These are phyloP conservation scores for Pagetopsis macropterus DNA, from an alignment of 2,797 vertebrate species.

Conservation along the genomic window DNA sequence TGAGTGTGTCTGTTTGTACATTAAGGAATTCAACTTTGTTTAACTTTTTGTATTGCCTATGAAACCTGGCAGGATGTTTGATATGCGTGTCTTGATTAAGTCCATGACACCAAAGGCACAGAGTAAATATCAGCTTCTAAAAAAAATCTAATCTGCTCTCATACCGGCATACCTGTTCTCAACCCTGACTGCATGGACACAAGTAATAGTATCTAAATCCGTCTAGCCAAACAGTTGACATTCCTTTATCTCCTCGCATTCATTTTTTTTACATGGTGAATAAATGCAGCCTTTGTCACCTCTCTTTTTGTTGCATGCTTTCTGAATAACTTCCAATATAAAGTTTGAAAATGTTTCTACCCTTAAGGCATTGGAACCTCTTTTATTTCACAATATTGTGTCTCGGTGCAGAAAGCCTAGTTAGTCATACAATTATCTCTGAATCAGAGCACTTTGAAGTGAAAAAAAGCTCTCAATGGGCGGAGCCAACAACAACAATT, in stretches of 20 bases:
- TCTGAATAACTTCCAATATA: background rate
- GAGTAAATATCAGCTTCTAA: constrained; percentile 1
- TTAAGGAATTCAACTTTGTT: background rate
- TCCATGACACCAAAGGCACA: background rate
- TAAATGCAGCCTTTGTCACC: background rate
- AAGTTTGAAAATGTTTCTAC: no score
- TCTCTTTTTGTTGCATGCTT: background rate
- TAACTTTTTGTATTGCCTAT: accelerated
- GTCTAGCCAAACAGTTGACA: background rate
- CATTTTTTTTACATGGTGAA: background rate
- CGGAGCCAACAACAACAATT: background rate
- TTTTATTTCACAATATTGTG: constrained; percentile 5
- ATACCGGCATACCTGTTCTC: constrained; percentile 13
- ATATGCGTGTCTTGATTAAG: background rate
- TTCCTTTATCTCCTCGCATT: background rate
- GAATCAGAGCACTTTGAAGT: background rate
- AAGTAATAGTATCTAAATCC: background rate
- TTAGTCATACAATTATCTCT: background rate
- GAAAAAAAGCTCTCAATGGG: background rate
- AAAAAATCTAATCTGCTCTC: constrained; percentile 8
- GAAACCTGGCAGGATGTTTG: background rate
- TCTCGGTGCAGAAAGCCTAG: background rate
- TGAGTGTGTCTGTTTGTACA: background rate
- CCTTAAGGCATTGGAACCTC: background rate
- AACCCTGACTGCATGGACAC: background rate